Evolutionary conservation across 2,797 vertebrate genomes (phyloP).

Genomic region (Chelon auratus): DNA sequence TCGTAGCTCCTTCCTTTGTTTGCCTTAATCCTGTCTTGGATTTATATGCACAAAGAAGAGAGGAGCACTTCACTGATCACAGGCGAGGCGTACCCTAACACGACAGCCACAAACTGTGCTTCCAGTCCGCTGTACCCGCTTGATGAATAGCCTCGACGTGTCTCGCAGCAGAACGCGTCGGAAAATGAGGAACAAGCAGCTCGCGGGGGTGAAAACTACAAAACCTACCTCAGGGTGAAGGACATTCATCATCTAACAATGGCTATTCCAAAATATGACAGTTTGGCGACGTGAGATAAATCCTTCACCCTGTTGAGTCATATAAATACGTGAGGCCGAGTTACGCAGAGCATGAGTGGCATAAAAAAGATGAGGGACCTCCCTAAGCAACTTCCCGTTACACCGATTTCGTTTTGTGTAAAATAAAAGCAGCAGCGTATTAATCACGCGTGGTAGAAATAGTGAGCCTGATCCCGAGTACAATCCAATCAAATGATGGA

Average conservation of each 20-base stretch:
- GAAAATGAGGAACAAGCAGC: slow-evolving; percentile 35
- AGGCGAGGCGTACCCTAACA: slow-evolving; percentile 14
- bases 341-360: background rate
- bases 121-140: slow-evolving; percentile 19
- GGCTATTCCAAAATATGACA: background rate
- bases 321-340: no score
- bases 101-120: slow-evolving; percentile 20
- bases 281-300: background rate
- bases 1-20: background rate
- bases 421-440: no score
- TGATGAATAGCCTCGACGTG: slow-evolving; percentile 39
- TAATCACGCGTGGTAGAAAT: background rate
- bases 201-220: background rate
- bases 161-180: slow-evolving; percentile 12
- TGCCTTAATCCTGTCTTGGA: background rate
- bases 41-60: slow-evolving; percentile 30
- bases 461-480: no score
- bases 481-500: slow-evolving; percentile 6
- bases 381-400: background rate
- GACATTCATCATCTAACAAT: background rate
- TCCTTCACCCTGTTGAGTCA: background rate
- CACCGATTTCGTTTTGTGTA: background rate
- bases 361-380: background rate
- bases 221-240: slow-evolving; percentile 12
- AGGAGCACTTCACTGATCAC: slow-evolving; percentile 32